Evolutionary conservation across 2,113 vertebrate species (phyloP).

Genomic region (Sakesphorus luctuosus): DNA sequence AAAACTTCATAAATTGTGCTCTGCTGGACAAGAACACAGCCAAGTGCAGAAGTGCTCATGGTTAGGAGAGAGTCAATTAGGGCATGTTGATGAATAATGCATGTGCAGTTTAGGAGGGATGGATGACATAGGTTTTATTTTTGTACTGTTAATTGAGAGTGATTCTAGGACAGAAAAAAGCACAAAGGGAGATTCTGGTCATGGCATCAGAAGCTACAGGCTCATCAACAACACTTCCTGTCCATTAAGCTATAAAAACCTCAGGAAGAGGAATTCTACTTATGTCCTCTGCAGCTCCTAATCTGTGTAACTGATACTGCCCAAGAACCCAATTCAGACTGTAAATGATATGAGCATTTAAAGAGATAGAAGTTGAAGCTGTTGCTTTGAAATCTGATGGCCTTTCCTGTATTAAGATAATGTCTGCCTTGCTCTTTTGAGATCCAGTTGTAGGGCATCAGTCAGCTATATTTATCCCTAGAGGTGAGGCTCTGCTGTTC

Average conservation of each 20-base stretch:
- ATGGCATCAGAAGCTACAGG: background rate
- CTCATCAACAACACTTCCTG: slow-evolving; percentile 45
- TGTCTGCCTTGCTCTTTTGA: background rate
- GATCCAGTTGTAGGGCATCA: background rate
- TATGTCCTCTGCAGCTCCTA: slow-evolving; percentile 42
- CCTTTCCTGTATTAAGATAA: background rate
- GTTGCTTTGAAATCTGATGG: slow-evolving; percentile 17
- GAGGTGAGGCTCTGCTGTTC: background rate
- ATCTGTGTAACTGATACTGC: slow-evolving; percentile 37
- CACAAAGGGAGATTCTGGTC: slow-evolving; percentile 18
- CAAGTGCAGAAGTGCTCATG: slow-evolving; percentile 40
- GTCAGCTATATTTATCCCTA: background rate
- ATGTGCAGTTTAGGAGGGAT: slow-evolving; percentile 48
- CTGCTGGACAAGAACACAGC: slow-evolving; percentile 20
- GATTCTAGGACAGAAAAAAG: slow-evolving; percentile 45
- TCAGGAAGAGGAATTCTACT: slow-evolving; percentile 45
- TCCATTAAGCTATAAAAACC: slow-evolving; percentile 50
- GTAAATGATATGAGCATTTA: slow-evolving; percentile 45
- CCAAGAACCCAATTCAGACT: slow-evolving; percentile 27
- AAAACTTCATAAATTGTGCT: slow-evolving; percentile 12
- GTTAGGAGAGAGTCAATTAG: slow-evolving; percentile 63
- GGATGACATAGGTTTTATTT: slow-evolving; percentile 64
- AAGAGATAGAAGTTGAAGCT: slow-evolving; percentile 4
- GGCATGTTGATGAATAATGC: slow-evolving; percentile 62
- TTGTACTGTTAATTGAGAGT: slow-evolving; percentile 60